Conservation (phyloP, 2,113 vertebrate species). For the Lates calcarifer region DNA sequence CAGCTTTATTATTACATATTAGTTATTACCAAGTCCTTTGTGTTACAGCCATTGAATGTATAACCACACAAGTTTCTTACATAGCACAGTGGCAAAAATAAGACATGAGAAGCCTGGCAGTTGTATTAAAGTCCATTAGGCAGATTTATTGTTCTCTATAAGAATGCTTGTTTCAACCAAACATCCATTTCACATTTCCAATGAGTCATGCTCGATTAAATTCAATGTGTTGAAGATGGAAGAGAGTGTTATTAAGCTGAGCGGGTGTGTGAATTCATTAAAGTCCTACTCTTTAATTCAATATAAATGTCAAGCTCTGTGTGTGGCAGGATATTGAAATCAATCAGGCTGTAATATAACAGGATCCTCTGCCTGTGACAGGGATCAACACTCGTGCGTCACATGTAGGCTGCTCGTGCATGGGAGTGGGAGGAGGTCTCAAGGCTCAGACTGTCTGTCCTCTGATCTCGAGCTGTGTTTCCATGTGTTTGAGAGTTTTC, state of each 20-base stretch:
- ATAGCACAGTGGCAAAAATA: constrained; percentile 40
- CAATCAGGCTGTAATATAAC: constrained; percentile 74
- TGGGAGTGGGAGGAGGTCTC: constrained; percentile 46
- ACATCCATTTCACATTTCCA: constrained; percentile 73
- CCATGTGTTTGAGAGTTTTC: constrained; percentile 54
- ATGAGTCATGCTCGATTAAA: constrained; percentile 75
- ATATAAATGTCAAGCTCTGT: constrained; percentile 75
- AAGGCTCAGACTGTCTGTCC: constrained; percentile 42
- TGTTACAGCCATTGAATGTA: constrained; percentile 2
- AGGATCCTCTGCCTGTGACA: constrained; percentile 51
- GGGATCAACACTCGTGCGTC: constrained; percentile 34
- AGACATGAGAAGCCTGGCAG: constrained; percentile 59
- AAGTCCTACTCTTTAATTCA: constrained; percentile 75
- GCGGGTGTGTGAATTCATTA: constrained; percentile 72
- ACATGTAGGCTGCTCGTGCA: constrained; percentile 41
- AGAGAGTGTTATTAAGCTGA: constrained; percentile 67
- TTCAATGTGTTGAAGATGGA: constrained; percentile 69
- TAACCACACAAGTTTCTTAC: constrained; percentile 17
- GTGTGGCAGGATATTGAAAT: constrained; percentile 78
- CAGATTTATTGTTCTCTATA: constrained; percentile 66
- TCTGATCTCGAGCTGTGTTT: constrained; percentile 54
- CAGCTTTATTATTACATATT: constrained; percentile 14
- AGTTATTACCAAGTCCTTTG: not conserved
- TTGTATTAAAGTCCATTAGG: constrained; percentile 65
- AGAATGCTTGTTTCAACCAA: constrained; percentile 72